Conservation (phyloP, 2,797 vertebrate genomes). For the Heterohyrax brucei region DNA sequence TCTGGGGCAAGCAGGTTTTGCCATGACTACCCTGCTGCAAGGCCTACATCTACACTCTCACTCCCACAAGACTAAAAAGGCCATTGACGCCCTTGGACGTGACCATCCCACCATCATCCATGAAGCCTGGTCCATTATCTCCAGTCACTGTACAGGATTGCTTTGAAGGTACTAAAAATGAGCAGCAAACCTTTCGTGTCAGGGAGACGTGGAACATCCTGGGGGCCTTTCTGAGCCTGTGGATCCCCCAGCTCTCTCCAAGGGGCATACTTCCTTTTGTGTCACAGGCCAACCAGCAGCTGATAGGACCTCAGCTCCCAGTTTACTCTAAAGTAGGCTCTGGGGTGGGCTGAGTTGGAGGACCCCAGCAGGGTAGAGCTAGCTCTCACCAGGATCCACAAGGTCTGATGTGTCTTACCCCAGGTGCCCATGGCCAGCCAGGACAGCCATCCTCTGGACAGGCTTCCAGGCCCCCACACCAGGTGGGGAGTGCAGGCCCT, state of each 20-base stretch:
- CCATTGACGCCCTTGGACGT: not conserved
- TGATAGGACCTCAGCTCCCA: conserved; percentile 67
- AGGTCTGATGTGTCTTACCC: not conserved
- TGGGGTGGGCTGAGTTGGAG: rapidly evolving
- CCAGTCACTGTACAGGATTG: not conserved
- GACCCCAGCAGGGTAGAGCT: rapidly evolving
- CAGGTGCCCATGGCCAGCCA: not conserved
- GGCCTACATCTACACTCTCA: not conserved
- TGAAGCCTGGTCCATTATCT: conserved; percentile 21
- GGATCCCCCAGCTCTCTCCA: not conserved
- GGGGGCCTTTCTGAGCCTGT: too few relatives aligned
- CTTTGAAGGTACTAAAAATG: not conserved
- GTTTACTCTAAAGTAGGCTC: not conserved
- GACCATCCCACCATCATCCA: not conserved
- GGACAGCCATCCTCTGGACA: not conserved
- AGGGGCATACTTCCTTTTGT: conserved; percentile 52
- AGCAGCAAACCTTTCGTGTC: not conserved
- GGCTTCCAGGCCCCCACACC: not conserved
- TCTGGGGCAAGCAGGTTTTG: rapidly evolving
- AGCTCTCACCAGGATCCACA: not conserved
- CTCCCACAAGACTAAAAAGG: rapidly evolving
- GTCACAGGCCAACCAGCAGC: conserved; percentile 82
- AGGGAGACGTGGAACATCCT: not conserved
- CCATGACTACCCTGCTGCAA: not conserved
- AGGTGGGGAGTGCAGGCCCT: not conserved